Percentiles rank a stretch among this genome's conserved stretches.
These are phyloP conservation scores for Amphibalanus amphitrite DNA, from an alignment of 1,140 invertebrate species.

Conservation along the genomic window DNA sequence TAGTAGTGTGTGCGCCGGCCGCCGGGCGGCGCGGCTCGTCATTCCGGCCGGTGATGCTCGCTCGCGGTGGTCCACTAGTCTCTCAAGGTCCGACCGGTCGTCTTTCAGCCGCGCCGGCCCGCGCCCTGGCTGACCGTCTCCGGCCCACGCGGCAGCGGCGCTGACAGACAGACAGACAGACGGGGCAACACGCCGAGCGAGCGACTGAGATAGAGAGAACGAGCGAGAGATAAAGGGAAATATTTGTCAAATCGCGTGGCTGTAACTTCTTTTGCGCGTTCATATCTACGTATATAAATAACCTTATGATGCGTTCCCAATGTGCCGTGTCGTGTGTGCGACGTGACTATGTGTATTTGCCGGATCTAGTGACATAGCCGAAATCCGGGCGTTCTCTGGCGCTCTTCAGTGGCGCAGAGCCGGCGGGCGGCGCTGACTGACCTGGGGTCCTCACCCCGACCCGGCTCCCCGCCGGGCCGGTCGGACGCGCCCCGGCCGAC, in stretches of 20 bases:
- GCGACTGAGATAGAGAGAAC: no score
- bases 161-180: neutral
- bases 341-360: neutral
- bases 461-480: no score
- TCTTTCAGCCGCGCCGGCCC: no score
- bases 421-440: no score
- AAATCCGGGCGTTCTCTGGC: neutral
- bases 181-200: no score
- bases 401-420: no score
- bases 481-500: no score
- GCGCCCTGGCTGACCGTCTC: no score
- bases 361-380: neutral
- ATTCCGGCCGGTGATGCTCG: neutral
- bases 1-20: neutral
- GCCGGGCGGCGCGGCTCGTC: neutral
- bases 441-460: no score
- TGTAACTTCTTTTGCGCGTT: neutral
- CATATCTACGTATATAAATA: neutral
- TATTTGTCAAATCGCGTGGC: neutral
- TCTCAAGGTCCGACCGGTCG: neutral
- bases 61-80: neutral
- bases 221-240: neutral
- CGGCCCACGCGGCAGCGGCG: no score
- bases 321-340: neutral
- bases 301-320: neutral